Conservation (phyloP, 2,888 invertebrate genomes). For the Protophormia terraenovae region DNA sequence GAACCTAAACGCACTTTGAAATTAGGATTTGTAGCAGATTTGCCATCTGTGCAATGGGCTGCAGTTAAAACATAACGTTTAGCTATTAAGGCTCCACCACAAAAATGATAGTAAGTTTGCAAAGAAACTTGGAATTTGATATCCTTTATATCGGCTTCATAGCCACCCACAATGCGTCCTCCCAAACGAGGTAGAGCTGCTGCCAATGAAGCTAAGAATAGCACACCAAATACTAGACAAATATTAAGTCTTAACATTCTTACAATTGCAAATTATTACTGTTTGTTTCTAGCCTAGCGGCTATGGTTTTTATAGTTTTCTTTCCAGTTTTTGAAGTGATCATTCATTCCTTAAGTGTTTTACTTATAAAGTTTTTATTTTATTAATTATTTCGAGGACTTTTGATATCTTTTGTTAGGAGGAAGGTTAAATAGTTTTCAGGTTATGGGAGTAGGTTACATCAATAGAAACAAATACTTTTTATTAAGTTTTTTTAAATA, state of each 20-base stretch:
- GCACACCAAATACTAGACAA: conserved; percentile 4
- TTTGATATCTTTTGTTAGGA: conserved; percentile 37
- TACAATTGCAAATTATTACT: conserved; percentile 19
- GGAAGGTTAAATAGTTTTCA: conserved; percentile 53
- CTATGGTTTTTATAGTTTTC: conserved; percentile 36
- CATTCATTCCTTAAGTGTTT: not conserved
- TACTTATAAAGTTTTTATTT: not conserved
- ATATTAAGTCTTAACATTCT: conserved; percentile 23
- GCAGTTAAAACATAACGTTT: conserved; percentile 80
- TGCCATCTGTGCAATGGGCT: conserved; percentile 79
- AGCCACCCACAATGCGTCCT: conserved; percentile 75
- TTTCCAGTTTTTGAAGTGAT: not conserved
- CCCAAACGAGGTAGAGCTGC: conserved; percentile 59
- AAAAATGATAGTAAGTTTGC: conserved; percentile 75
- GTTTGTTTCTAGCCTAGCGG: not conserved
- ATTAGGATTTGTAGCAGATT: not conserved
- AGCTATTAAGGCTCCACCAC: conserved; percentile 81
- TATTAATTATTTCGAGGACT: conserved; percentile 43
- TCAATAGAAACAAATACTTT: not conserved
- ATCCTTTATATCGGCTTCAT: conserved; percentile 67
- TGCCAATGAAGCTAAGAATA: not conserved
- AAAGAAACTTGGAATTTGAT: conserved; percentile 76
- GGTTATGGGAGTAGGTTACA: conserved; percentile 31
- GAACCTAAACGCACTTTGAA: conserved; percentile 80
- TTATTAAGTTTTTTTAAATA: not conserved